Evolutionary conservation across 1,140 invertebrate genomes (phyloP), one percentile per base, ranked within the genome.

Genomic region (Tyrophagus putrescentiae): DNA sequence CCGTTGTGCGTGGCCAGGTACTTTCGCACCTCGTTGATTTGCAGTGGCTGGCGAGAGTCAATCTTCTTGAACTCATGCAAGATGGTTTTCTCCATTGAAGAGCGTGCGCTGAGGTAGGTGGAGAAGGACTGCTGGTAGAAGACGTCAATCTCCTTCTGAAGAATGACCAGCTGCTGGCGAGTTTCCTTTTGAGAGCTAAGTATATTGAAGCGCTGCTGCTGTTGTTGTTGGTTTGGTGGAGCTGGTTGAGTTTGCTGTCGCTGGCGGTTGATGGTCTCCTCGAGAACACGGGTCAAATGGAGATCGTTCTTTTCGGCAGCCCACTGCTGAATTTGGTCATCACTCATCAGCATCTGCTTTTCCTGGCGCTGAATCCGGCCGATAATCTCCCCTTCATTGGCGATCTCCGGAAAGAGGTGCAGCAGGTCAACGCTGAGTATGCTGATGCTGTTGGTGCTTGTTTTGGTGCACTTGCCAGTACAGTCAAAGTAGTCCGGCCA

Each of bases 351-450:
- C 2, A 54, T n/a, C 32, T 13, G 21, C 13, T 54, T 16, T 33
- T 54, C 52, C 2, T 27, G 28, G 11, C 39, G 25, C 39, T 25
- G 27, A 31, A 54, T 54, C 25, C 39, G 32, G 9, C 18, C 13
- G 7, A 54, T 27, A n/a, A n/a, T n/a, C n/a, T n/a, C n/a, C 11
- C 4, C 1, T 13, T 54, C 28, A 32, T 2, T 33, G 11, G 52
- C 32, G 32, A 54, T 31, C 39, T 54, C 52, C 3, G 52, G 52
- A 54, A 27, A 54, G 1, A 36, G 25, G 32, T 27, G 11, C 25
- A 34, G 31, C 9, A 54, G 25, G 9, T 54, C 52, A 31, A 33
- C 25, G 25, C 52, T 54, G 32, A 54, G 39, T 29, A 54, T 31
- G 39, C 21, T 54, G n/a, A 9, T 16, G 32, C 39, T 54, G 9